Base-by-base conservation (phyloP, 1,140 invertebrate genomes). In the Drosophila kepulauana region DNA sequence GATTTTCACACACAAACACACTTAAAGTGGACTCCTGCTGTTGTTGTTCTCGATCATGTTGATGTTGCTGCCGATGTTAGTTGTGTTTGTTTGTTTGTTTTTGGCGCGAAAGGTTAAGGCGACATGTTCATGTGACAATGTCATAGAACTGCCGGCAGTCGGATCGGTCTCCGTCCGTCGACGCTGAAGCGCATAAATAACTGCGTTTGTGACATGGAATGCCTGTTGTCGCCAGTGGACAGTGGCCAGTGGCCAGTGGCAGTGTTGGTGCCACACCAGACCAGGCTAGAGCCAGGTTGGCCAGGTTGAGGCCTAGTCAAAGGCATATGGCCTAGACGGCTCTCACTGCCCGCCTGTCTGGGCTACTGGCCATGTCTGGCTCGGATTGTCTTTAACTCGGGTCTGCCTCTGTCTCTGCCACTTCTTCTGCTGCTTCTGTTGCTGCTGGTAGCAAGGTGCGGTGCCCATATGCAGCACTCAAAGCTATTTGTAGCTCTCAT, bases 131-230 rank as follows among this genome's bases (percentile, higher is more conserved):
- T 89, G 84, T 88, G 84, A 88, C 84, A 88, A 80, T 88, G 85
- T 88, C 80, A 78, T 76, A 73, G 78, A 87, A 82, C 75, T 81
- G 79, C 79, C 75, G 76, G 79, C 77, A 79, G 75, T 82, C 71
- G 45, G 46, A 48, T 58, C 51, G 51, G 35, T 65, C 63, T 30
- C 49, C 20, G 28, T n/a, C 11, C 49, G 46, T 48, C 54, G 63
- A 45, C 15, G 25, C 13, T 71, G 73, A 75, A 75, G 45, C 87
- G 86, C 87, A 90, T 90, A 90, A 90, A 90, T 91, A 90, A 91
- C 86, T 91, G 86, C 86, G 82, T 87, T 82, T 90, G 71, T 90
- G 86, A 90, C 86, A 90, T 82, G 85, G 81, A 89, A 89, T 88
- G 84, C 75, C 68, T 75, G 64, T 70, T 79, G 69, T 62, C 70